A percentile compares a stretch with the other conserved stretches of the same genome.
Conservation (phyloP, 2,113 vertebrate genomes). For the Psophia crepitans region DNA sequence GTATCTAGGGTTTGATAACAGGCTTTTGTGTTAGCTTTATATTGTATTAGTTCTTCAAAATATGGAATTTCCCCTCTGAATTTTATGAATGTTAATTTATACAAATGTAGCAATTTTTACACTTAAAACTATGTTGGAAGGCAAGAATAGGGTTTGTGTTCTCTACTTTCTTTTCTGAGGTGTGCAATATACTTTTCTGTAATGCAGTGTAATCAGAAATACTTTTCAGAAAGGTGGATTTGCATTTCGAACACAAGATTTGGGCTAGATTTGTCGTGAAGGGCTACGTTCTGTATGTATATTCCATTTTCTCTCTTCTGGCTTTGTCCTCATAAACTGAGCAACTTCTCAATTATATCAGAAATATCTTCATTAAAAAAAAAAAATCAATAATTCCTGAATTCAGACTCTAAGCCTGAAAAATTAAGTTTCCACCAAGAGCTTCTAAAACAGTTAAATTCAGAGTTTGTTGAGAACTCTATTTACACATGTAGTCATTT, state of each 20-base stretch:
- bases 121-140: conserved; percentile 18
- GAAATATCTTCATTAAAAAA: background rate
- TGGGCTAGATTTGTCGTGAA: background rate
- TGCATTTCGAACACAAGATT: background rate
- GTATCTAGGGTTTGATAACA: background rate
- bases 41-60: background rate
- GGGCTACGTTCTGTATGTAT: background rate
- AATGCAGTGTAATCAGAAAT: background rate
- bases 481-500: background rate
- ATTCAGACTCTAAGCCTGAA: background rate
- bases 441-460: background rate
- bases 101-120: background rate
- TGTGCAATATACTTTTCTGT: background rate
- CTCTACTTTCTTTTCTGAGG: background rate
- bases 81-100: conserved; percentile 30
- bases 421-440: background rate
- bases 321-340: background rate
- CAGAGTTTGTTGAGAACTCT: background rate
- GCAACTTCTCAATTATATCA: background rate
- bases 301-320: background rate
- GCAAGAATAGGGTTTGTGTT: background rate
- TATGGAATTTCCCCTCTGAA: background rate
- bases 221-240: background rate
- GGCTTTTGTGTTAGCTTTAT: background rate
- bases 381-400: background rate